Conservation (phyloP, 2,797 vertebrate species). For the Onychomys arenicola region DNA sequence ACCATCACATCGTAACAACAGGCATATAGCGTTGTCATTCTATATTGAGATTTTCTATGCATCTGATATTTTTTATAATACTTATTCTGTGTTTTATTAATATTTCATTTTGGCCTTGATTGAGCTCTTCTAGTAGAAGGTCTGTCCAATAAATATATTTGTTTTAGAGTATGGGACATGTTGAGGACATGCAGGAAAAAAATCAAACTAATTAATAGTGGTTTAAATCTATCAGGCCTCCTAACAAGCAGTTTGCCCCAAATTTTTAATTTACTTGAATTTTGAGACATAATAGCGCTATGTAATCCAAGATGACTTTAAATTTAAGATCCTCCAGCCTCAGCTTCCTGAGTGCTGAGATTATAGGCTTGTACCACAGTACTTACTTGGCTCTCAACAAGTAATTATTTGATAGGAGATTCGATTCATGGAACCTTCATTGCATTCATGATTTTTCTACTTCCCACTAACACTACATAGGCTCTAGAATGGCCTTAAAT, state of each 20-base stretch:
- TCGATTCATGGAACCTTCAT: slow-evolving; percentile 16
- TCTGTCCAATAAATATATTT: slow-evolving; percentile 39
- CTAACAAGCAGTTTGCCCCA: background rate
- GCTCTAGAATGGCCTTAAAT: background rate
- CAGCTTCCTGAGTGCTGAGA: background rate
- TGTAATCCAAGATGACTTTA: background rate
- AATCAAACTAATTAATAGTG: background rate
- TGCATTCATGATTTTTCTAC: slow-evolving; percentile 19
- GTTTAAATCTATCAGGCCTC: slow-evolving; percentile 30
- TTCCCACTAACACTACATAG: background rate
- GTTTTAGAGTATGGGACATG: slow-evolving; percentile 12
- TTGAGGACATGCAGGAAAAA: slow-evolving; percentile 32
- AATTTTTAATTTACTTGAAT: background rate
- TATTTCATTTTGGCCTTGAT: slow-evolving; percentile 32
- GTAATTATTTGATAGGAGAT: slow-evolving; percentile 53
- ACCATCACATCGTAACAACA: background rate
- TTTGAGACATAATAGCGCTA: background rate
- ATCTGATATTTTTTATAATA: slow-evolving; percentile 1
- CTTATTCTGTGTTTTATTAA: slow-evolving; percentile 27
- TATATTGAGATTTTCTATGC: slow-evolving; percentile 6
- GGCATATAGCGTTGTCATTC: background rate
- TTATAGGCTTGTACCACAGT: background rate
- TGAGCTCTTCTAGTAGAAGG: background rate
- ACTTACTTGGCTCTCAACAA: background rate
- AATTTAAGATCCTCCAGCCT: background rate